Conservation (phyloP, 2,113 vertebrate genomes). For the Egretta garzetta region DNA sequence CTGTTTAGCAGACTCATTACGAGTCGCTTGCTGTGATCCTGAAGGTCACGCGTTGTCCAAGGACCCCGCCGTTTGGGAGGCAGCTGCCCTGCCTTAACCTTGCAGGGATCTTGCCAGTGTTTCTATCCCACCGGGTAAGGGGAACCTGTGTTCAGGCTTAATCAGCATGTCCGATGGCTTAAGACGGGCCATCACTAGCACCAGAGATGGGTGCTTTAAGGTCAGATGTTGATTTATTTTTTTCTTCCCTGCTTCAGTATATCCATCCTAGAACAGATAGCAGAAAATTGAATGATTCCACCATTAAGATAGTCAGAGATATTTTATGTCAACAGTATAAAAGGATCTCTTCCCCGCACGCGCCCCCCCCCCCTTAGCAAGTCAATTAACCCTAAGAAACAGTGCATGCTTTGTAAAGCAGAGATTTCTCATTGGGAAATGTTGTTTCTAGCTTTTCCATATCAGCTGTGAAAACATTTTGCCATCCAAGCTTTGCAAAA, state of each 20-base stretch:
- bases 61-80: background rate
- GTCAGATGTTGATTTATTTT: background rate
- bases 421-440: slow-evolving; percentile 5
- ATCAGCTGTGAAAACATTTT: slow-evolving; percentile 60
- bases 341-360: background rate
- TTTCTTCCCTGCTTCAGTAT: background rate
- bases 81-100: background rate
- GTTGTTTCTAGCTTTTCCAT: slow-evolving; percentile 41
- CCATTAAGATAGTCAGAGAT: background rate
- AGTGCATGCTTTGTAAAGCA: slow-evolving; percentile 27
- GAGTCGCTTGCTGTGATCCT: background rate
- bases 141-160: background rate
- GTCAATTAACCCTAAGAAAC: slow-evolving; percentile 33
- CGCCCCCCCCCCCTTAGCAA: background rate
- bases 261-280: background rate
- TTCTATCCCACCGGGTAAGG: background rate
- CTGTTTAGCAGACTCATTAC: slow-evolving; percentile 18
- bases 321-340: background rate
- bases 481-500: slow-evolving; percentile 40
- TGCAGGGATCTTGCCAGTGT: background rate
- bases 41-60: background rate
- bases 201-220: background rate
- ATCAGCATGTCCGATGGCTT: background rate
- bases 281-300: background rate
- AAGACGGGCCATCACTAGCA: background rate